phyloP scores from a whole-genome alignment of 2,797 vertebrate genomes.

The Orestias chungarensis region DNA sequence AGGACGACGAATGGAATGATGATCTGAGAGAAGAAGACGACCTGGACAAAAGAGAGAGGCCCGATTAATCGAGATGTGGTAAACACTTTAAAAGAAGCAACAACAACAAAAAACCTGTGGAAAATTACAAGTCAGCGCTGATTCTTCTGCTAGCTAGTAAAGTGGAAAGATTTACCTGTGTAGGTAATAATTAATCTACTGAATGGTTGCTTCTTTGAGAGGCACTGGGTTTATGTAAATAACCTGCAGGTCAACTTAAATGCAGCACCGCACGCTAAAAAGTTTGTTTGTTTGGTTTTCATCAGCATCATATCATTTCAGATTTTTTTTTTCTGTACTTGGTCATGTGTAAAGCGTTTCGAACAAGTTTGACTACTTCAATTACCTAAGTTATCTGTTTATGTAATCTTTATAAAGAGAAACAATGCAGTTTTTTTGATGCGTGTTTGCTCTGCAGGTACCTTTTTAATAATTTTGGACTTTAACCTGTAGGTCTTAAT shows the following conservation, averaged over 20 bases:
- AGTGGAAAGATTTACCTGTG: conserved; percentile 7
- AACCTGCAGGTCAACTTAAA: neutral
- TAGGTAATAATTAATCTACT: conserved; percentile 6
- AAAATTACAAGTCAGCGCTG: neutral
- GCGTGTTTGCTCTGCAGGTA: neutral
- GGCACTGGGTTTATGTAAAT: conserved; percentile 3
- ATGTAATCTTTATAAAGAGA: neutral
- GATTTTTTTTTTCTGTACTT: neutral
- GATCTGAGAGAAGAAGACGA: conserved; percentile 71
- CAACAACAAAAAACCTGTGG: neutral
- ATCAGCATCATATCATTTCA: neutral
- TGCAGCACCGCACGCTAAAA: neutral
- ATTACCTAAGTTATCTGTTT: neutral
- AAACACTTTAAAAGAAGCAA: neutral
- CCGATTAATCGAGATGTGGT: neutral
- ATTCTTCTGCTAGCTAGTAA: neutral
- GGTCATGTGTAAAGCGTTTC: neutral
- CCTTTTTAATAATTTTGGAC: neutral
- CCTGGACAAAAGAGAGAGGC: conserved; percentile 20
- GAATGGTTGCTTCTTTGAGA: neutral
- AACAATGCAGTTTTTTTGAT: neutral
- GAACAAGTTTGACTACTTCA: neutral
- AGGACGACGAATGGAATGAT: conserved; percentile 75
- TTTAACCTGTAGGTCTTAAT: neutral
- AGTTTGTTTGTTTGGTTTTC: neutral